A percentile compares a stretch with the other conserved stretches of the same genome.
These are phyloP conservation scores for Camelus bactrianus DNA, from an alignment of 2,113 vertebrate species.

Conservation along the genomic window DNA sequence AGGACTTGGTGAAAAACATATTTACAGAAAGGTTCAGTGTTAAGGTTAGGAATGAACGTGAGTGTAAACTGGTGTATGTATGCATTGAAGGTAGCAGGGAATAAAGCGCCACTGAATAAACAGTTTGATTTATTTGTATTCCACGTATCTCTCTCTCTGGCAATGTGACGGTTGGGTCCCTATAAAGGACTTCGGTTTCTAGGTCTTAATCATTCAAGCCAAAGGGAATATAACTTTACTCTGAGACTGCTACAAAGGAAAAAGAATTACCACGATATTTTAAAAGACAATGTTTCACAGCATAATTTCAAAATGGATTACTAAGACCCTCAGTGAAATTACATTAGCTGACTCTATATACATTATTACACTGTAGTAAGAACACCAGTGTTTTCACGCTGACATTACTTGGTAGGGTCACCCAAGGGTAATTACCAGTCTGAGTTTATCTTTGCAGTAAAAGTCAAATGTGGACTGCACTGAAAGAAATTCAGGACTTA, in stretches of 20 bases:
- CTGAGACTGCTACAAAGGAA: not conserved
- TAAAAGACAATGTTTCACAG: conserved; percentile 31
- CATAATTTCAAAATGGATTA: conserved; percentile 31
- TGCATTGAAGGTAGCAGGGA: not conserved
- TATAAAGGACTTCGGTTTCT: conserved; percentile 18
- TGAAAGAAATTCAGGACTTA: conserved; percentile 36
- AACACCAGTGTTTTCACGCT: conserved; percentile 27
- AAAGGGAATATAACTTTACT: conserved; percentile 49
- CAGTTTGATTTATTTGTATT: not conserved
- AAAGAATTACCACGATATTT: conserved; percentile 22
- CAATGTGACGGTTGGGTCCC: not conserved
- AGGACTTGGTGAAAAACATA: not conserved
- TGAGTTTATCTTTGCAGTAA: conserved; percentile 61
- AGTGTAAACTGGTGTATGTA: not conserved
- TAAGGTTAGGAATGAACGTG: not conserved
- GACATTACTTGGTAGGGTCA: conserved; percentile 60
- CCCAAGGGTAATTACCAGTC: conserved; percentile 59
- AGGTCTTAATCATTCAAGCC: conserved; percentile 10
- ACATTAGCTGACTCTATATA: conserved; percentile 30
- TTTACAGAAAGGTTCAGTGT: conserved; percentile 2
- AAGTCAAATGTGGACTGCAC: not conserved
- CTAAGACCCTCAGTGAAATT: conserved; percentile 51
- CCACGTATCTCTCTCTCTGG: not conserved
- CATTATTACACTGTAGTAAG: not conserved
- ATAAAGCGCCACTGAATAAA: not conserved